phyloP scores from a whole-genome alignment of 2,113 vertebrate species.

The Zosterops hypoxanthus region DNA sequence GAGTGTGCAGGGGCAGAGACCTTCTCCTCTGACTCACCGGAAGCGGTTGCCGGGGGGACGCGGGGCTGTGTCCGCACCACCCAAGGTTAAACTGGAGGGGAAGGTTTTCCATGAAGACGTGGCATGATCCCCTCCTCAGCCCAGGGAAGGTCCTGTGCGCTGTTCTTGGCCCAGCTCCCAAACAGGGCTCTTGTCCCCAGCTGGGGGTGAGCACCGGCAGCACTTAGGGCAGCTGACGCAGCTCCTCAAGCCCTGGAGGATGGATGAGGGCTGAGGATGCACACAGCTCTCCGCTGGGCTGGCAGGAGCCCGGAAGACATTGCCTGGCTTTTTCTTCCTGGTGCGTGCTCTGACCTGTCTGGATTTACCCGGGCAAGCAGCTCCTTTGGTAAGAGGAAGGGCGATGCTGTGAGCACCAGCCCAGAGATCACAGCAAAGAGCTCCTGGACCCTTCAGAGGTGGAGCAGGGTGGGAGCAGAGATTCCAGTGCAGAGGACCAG shows the following conservation, averaged over 20 bases:
- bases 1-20: neutral
- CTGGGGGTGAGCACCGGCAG: neutral
- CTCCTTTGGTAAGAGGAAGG: neutral
- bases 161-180: neutral
- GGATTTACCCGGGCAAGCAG: neutral
- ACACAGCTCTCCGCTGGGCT: neutral
- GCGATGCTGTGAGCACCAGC: neutral
- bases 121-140: neutral
- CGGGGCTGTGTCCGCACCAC: neutral
- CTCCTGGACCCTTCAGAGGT: neutral
- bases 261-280: neutral
- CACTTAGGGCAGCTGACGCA: neutral
- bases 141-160: neutral
- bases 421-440: neutral
- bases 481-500: neutral
- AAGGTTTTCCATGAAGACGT: rapidly evolving
- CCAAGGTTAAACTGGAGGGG: neutral
- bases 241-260: neutral
- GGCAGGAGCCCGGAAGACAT: neutral
- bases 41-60: neutral
- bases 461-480: neutral
- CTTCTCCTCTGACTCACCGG: conserved; percentile 6
- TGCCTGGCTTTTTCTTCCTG: conserved; percentile 11
- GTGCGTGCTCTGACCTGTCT: neutral
- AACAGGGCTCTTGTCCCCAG: neutral